These are phyloP conservation scores for Lordiphosa andalusiaca DNA, from an alignment of 2,888 invertebrate genomes.

Conservation along the genomic window DNA sequence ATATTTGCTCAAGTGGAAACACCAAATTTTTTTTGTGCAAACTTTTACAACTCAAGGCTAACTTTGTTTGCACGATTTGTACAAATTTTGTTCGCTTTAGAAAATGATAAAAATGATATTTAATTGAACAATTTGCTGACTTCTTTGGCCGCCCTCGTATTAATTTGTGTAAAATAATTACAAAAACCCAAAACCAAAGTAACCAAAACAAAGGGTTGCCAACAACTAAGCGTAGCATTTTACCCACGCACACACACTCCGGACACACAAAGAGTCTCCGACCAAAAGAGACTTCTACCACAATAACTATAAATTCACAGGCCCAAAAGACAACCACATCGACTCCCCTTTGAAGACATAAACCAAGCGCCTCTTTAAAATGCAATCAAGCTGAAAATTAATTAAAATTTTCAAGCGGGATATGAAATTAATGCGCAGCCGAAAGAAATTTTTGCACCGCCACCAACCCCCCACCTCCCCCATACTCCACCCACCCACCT, in stretches of 20 bases:
- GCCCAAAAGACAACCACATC: constrained; percentile 39
- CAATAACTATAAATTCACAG: constrained; percentile 70
- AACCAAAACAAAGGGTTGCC: constrained; percentile 39
- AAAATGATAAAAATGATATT: too few species aligned
- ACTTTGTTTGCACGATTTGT: too few species aligned
- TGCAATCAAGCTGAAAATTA: constrained; percentile 80
- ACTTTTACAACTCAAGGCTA: too few species aligned
- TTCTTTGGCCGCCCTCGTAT: background rate
- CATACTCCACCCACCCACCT: constrained; percentile 9
- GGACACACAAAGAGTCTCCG: constrained; percentile 7
- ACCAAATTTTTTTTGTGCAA: too few species aligned
- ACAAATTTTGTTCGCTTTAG: too few species aligned
- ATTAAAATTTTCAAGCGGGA: constrained; percentile 77
- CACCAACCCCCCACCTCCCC: background rate
- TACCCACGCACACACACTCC: constrained; percentile 31
- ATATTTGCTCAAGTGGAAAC: too few species aligned
- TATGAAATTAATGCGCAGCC: constrained; percentile 71
- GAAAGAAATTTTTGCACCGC: constrained; percentile 33
- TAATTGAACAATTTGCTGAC: constrained; percentile 46
- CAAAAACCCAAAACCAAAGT: constrained; percentile 53
- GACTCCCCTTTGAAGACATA: constrained; percentile 34
- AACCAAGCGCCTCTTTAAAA: constrained; percentile 74
- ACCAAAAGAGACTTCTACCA: constrained; percentile 27
- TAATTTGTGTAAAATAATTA: constrained; percentile 56
- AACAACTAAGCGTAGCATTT: constrained; percentile 9